phyloP scores from a whole-genome alignment of 2,113 vertebrate species.

The Pseudorhombus dupliciocellatus region DNA sequence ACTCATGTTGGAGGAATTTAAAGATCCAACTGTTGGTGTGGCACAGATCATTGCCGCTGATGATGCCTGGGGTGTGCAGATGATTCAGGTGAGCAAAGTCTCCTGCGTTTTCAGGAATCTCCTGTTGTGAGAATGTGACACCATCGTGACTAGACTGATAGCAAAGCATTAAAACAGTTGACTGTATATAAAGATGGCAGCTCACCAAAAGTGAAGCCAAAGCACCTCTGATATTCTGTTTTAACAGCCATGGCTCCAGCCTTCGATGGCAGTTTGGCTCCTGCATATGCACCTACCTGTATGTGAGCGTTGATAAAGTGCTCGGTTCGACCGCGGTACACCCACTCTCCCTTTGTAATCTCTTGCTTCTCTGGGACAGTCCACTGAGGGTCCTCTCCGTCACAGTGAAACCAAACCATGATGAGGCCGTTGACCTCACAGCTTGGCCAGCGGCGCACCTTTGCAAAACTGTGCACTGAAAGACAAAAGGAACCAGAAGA shows the following conservation, averaged over 20 bases:
- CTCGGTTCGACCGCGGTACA: constrained; percentile 79
- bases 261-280: no score
- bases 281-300: constrained; percentile 54
- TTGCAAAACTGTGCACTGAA: constrained; percentile 81
- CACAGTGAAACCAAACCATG: constrained; percentile 84
- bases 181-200: no score
- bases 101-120: constrained; percentile 86
- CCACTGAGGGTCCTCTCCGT: constrained; percentile 74
- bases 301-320: constrained; percentile 83
- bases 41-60: constrained; percentile 80
- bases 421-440: constrained; percentile 81
- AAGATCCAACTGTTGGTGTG: constrained; percentile 81
- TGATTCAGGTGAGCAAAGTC: constrained; percentile 82
- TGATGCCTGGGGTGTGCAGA: constrained; percentile 80
- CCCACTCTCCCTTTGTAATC: constrained; percentile 76
- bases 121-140: constrained; percentile 63
- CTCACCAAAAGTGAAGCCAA: not conserved
- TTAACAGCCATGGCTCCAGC: no score
- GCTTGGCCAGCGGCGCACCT: constrained; percentile 77
- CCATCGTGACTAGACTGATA: not conserved
- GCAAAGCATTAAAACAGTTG: not conserved
- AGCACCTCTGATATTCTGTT: no score
- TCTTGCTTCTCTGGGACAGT: constrained; percentile 77
- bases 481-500: not conserved
- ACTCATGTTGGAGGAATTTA: constrained; percentile 82